Evolutionary conservation across 1,140 invertebrate species (phyloP).

Genomic region (Apolygus lucorum): DNA sequence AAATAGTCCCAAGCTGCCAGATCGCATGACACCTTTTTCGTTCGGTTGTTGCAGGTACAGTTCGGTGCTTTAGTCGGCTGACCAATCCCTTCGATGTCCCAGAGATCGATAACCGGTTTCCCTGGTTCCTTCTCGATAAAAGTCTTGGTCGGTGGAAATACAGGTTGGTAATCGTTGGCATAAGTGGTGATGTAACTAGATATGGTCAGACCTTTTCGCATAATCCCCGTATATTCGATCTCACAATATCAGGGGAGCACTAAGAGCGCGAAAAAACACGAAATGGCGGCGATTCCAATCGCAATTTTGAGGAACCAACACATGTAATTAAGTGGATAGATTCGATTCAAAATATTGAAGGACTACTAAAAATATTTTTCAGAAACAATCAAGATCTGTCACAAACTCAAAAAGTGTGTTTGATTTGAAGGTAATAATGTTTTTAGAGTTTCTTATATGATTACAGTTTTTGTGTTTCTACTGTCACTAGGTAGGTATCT

Average conservation of each 20-base stretch:
- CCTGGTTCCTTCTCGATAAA: background rate
- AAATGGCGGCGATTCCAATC: background rate
- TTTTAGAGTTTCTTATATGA: no score
- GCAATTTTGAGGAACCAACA: background rate
- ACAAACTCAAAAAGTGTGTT: no score
- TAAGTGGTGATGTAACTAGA: background rate
- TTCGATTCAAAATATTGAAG: no score
- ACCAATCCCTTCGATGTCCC: background rate
- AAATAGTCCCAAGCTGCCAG: background rate
- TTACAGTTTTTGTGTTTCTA: no score
- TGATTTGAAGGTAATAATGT: no score
- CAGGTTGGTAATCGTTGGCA: background rate
- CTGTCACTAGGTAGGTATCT: no score
- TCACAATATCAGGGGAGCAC: background rate
- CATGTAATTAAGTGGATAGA: no score
- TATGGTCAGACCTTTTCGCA: background rate
- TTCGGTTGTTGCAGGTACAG: background rate
- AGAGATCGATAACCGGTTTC: constrained; percentile 4
- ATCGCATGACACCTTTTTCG: background rate
- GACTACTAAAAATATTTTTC: no score
- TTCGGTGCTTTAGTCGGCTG: background rate
- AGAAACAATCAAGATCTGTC: no score
- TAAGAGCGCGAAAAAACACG: background rate
- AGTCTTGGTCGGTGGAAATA: background rate
- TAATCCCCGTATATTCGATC: background rate